Conservation (phyloP, 2,113 vertebrate species). For the Trematomus loennbergii region DNA sequence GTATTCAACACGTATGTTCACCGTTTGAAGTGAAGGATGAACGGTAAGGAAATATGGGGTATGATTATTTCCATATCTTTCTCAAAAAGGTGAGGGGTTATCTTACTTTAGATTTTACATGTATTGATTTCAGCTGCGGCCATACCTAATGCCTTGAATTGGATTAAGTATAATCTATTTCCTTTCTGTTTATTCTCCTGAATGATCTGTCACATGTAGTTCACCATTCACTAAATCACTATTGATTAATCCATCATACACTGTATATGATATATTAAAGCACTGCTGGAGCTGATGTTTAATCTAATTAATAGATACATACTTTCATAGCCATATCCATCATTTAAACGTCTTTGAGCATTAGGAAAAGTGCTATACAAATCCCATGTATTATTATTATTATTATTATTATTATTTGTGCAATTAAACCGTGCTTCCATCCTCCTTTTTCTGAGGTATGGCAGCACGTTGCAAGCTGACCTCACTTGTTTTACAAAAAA, state of each 20-base stretch:
- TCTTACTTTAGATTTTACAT: constrained; percentile 13
- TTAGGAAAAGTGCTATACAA: too few species aligned
- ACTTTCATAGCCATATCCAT: constrained; percentile 9
- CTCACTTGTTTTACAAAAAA: constrained; percentile 53
- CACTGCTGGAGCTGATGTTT: constrained; percentile 3
- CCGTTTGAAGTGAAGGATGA: constrained; percentile 28
- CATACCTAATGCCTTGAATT: constrained; percentile 3
- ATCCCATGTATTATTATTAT: too few species aligned
- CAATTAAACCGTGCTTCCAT: constrained; percentile 26
- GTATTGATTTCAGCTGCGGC: constrained; percentile 28
- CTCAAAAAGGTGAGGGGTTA: constrained; percentile 10
- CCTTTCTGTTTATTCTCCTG: neutral
- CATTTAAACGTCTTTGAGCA: neutral
- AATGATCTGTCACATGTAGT: neutral
- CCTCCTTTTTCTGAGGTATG: constrained; percentile 14
- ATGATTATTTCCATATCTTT: constrained; percentile 10
- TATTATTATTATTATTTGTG: neutral
- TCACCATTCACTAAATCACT: constrained; percentile 9
- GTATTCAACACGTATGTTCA: constrained; percentile 44
- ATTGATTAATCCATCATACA: neutral
- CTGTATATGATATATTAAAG: neutral
- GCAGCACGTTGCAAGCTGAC: constrained; percentile 37
- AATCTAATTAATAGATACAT: constrained; percentile 4
- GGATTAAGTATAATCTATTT: constrained; percentile 17
- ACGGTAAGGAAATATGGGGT: constrained; percentile 3